A percentile compares a stretch with the other conserved stretches of the same genome.
Evolutionary conservation across 2,888 invertebrate genomes (phyloP).

Genomic region (Polyommatus iphigenia): DNA sequence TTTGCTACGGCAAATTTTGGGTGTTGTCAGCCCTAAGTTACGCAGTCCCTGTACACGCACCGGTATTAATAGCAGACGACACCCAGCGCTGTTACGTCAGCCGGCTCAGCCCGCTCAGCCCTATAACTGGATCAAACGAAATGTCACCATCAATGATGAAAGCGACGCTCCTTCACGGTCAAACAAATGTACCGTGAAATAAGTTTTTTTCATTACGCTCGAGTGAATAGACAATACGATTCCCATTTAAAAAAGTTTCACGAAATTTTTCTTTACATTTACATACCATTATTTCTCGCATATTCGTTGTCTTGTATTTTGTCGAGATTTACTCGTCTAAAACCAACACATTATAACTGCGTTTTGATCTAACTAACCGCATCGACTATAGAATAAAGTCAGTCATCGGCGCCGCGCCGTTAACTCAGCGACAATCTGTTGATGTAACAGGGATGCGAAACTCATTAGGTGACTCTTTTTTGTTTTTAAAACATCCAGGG

Average conservation of each 20-base stretch:
- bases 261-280: neutral
- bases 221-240: conserved; percentile 10
- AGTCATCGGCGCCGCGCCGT: conserved; percentile 38
- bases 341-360: conserved; percentile 19
- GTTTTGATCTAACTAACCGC: conserved; percentile 31
- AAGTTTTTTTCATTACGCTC: neutral
- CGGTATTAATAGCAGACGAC: conserved; percentile 55
- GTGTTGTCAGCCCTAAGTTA: conserved; percentile 11
- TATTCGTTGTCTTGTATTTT: neutral
- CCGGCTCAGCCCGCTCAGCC: conserved; percentile 36
- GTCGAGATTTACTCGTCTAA: neutral
- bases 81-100: conserved; percentile 69
- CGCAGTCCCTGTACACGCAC: conserved; percentile 21
- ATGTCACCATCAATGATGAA: conserved; percentile 43
- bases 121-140: conserved; percentile 53
- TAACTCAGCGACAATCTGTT: conserved; percentile 38
- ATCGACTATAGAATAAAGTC: conserved; percentile 38
- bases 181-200: conserved; percentile 35
- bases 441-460: conserved; percentile 38
- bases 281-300: neutral
- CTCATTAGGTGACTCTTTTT: conserved; percentile 48
- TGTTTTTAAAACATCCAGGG: neutral
- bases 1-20: neutral
- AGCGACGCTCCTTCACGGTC: conserved; percentile 42
- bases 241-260: neutral